Evolutionary conservation across 1,140 invertebrate species (phyloP).

Genomic region (Cyclargus thomasi): DNA sequence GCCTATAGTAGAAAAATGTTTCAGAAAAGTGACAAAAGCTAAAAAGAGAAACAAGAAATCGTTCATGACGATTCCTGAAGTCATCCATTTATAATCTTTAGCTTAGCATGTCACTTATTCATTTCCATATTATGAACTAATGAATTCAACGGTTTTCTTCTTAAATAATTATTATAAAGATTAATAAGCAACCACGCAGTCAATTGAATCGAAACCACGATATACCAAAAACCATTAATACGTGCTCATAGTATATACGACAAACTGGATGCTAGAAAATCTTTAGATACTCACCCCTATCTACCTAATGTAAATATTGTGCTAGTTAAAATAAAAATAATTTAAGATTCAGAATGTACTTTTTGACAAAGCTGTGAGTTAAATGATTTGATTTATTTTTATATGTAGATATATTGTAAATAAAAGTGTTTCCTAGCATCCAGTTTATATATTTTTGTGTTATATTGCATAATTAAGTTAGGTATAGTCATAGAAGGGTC

Average conservation of each 20-base stretch:
- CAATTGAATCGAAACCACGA: conserved; percentile 26
- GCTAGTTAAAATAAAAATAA: not conserved
- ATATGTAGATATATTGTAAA: conserved; percentile 46
- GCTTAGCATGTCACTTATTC: too few relatives aligned
- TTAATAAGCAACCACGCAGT: conserved; percentile 26
- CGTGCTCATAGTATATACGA: not conserved
- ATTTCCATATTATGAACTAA: not conserved
- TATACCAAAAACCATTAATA: conserved; percentile 26
- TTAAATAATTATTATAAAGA: not conserved
- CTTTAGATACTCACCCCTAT: not conserved
- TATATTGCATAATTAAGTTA: conserved; percentile 65
- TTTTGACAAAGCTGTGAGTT: conserved; percentile 15
- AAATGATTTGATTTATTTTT: conserved; percentile 24
- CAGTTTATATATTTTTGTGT: conserved; percentile 52
- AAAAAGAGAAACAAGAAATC: too few relatives aligned
- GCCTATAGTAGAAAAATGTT: too few relatives aligned
- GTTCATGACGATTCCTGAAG: too few relatives aligned
- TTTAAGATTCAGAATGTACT: not conserved
- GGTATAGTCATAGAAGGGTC: conserved; percentile 35
- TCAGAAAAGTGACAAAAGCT: too few relatives aligned
- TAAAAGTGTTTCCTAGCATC: conserved; percentile 24
- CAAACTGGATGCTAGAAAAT: not conserved
- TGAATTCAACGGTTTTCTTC: not conserved
- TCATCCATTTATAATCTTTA: too few relatives aligned
- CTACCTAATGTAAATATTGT: not conserved